Evolutionary conservation across 2,797 vertebrate species (phyloP), one percentile per base, ranked within the genome.

Genomic region (Sebastiscus albofasciatus): DNA sequence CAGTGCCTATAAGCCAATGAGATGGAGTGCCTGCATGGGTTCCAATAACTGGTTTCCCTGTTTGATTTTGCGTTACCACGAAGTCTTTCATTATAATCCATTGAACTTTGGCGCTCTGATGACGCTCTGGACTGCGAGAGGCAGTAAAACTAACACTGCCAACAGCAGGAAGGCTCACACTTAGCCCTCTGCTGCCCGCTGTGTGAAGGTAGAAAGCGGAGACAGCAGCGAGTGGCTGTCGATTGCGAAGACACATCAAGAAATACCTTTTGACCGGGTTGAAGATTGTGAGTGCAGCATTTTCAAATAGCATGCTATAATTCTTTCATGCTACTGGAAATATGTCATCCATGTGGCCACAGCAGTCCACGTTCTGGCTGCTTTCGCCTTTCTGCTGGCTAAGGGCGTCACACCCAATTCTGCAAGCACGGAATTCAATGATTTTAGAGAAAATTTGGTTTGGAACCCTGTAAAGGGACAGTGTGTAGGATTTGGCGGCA

Each of bases 51-150:
- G 67, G 65, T 80, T 79, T 82, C 67, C 55, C 67, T 78, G 79
- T 92, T 93, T 92, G 81, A 88, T 90, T 91, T 82, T 59, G 66
- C 49, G 9, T 68, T 22, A 71, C 78, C 73, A 69, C 61, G 67
- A 92, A 49, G 67, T 67, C 76, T 91, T 92, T 90, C 69, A 73
- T 91, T 78, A 84, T 24, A 81, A 90, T 83, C 79, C 46, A 72
- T 77, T 83, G 85, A 87, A 87, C 76, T 69, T 24, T 11, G 34
- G 34, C 5, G 14, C 67, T 68, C 46, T 61, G 83, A 78, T 61
- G 82, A 81, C 4, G 46, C 81, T 72, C 55, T 18, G 79, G 72
- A 75, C 82, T 76, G 74, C 22, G 5, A 87, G 82, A 75, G 77
- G 77, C 77, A 39, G 78, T 14, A 55, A 70, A 79, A 76, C 66